phyloP scores from a whole-genome alignment of 2,888 invertebrate species.

The Diarsia brunnea region DNA sequence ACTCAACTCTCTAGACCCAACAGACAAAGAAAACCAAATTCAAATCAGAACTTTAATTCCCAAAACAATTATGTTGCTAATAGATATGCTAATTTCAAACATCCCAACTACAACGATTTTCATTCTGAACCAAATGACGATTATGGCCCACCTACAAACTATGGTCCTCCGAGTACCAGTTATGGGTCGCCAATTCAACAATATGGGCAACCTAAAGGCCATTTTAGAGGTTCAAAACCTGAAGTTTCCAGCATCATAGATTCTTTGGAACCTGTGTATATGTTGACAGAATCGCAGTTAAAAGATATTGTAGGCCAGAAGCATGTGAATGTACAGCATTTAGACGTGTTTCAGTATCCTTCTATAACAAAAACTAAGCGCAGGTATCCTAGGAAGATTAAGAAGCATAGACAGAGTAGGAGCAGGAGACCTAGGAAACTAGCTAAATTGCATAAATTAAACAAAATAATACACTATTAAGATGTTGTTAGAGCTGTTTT shows the following conservation, averaged over 20 bases:
- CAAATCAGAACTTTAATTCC: slow-evolving; percentile 26
- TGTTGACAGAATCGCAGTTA: slow-evolving; percentile 84
- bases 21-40: slow-evolving; percentile 27
- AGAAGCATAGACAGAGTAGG: slow-evolving; percentile 36
- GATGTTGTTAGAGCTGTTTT: neutral
- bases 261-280: slow-evolving; percentile 82
- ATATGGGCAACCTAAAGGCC: slow-evolving; percentile 44
- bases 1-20: slow-evolving; percentile 12
- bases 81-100: slow-evolving; percentile 49
- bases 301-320: slow-evolving; percentile 79
- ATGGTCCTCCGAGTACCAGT: slow-evolving; percentile 44
- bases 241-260: slow-evolving; percentile 57
- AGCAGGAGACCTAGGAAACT: slow-evolving; percentile 38
- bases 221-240: slow-evolving; percentile 31
- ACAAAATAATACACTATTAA: slow-evolving; percentile 43
- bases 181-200: slow-evolving; percentile 32
- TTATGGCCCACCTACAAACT: slow-evolving; percentile 36
- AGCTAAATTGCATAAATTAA: slow-evolving; percentile 51
- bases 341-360: slow-evolving; percentile 79
- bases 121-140: slow-evolving; percentile 42
- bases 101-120: slow-evolving; percentile 55
- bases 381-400: slow-evolving; percentile 74
- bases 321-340: slow-evolving; percentile 83
- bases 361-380: slow-evolving; percentile 65
- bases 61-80: slow-evolving; percentile 48